These are phyloP conservation scores for Epinephelus fuscoguttatus DNA, from an alignment of 2,113 vertebrate genomes.

Conservation along the genomic window DNA sequence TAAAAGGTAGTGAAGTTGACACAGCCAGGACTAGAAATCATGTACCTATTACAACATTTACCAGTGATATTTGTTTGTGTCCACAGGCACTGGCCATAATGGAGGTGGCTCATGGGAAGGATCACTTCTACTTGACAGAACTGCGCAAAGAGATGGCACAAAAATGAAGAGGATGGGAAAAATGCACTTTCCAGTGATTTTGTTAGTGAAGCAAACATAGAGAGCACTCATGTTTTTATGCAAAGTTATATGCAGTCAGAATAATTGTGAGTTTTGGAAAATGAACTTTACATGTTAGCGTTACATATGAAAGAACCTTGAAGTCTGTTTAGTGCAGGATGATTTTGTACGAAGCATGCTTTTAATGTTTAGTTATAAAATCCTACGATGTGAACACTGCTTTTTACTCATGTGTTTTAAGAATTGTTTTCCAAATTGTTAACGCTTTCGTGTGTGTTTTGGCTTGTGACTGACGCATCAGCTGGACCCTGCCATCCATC, in stretches of 20 bases:
- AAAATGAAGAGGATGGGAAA: constrained; percentile 58
- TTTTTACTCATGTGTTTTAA: background rate
- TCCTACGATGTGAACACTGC: background rate
- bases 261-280: background rate
- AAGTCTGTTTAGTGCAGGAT: background rate
- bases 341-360: constrained; percentile 32
- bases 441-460: background rate
- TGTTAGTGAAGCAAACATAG: background rate
- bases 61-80: constrained; percentile 19
- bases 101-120: constrained; percentile 95
- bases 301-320: constrained; percentile 4
- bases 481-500: constrained; percentile 15
- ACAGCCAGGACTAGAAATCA: background rate
- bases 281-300: background rate
- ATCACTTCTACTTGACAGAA: constrained; percentile 92
- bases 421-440: background rate
- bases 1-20: background rate
- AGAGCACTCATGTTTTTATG: constrained; percentile 21
- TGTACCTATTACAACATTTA: background rate
- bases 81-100: constrained; percentile 93
- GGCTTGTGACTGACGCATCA: constrained; percentile 10
- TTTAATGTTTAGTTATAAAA: constrained; percentile 9
- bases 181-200: constrained; percentile 5
- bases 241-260: background rate
- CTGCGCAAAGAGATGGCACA: constrained; percentile 89